Evolutionary conservation across 2,113 vertebrate species (phyloP), one percentile per base, ranked within the genome.

Genomic region (Kobus ellipsiprymnus): DNA sequence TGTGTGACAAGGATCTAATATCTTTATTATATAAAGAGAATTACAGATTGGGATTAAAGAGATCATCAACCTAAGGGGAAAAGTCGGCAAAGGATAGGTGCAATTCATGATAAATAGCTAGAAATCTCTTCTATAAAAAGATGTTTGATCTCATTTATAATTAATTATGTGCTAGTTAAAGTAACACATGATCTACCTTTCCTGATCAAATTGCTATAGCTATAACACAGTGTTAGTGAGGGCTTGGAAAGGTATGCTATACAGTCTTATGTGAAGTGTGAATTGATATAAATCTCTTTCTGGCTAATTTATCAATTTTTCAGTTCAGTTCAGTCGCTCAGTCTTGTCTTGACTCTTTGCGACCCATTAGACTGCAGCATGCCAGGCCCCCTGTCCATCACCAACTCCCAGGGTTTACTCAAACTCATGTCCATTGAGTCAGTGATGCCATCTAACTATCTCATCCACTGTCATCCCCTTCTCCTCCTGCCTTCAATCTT

Each of bases 1-100:
- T 27, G 52, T 67, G 87, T 48, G 13, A 64, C n/a, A 85, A 95
- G 91, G 13, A 12, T 2, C 3, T n/a, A 81, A 23, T 59, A 85
- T n/a, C 36, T 82, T 94, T 57, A 87, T 92, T 40, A 77, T 33
- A 46, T 59, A 74, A 94, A 78, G 30, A 94, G 12, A 95, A 55
- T 54, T 74, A 71, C 23, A 92, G 87, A 71, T 46, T 87, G 48
- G 83, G n/a, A 96, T 92, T 27, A 95, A 94, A 82, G n/a, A 77
- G 14, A 48, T 87, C 7, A 95, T 67, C 9, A 93, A 30, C 14
- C 7, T 30, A 64, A n/a, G 21, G 48, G 29, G 0, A 64, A 95
- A 97, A 91, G 27, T 48, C 1, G 3, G n/a, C 10, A 92, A 97
- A 64, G 13, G 36, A 64, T 7, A 88, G 44, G 59, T 94, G 29